Conservation (phyloP, 2,113 vertebrate species). For the Ciconia boyciana region DNA sequence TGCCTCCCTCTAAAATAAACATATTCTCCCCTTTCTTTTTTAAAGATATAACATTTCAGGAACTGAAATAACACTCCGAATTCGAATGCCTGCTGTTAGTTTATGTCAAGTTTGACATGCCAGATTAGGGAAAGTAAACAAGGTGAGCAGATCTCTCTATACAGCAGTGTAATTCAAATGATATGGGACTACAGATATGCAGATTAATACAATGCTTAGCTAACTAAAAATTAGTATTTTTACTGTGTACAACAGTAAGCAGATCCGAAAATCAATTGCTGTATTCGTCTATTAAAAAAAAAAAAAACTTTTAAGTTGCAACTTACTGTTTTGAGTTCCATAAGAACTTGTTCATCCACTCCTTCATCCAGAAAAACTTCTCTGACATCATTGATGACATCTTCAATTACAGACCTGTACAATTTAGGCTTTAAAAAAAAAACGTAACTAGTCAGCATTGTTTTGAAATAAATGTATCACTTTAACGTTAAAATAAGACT, state of each 20-base stretch:
- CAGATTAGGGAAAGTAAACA: background rate
- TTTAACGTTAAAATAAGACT: background rate
- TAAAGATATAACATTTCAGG: background rate
- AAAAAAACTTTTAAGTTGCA: background rate
- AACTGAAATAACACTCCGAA: background rate
- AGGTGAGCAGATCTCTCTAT: background rate
- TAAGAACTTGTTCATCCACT: constrained; percentile 95
- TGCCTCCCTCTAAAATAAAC: background rate
- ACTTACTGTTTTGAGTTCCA: constrained; percentile 96
- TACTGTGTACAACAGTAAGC: background rate
- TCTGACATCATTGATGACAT: constrained; percentile 96
- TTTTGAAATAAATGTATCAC: background rate
- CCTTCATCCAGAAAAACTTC: constrained; percentile 98
- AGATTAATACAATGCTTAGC: background rate
- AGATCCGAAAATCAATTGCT: background rate
- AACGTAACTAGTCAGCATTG: background rate
- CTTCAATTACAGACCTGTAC: constrained; percentile 95
- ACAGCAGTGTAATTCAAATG: background rate
- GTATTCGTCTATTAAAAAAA: background rate
- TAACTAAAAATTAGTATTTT: background rate
- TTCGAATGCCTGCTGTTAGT: background rate
- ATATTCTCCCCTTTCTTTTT: background rate
- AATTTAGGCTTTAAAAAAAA: constrained; percentile 87
- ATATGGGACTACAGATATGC: background rate
- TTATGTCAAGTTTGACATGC: background rate